Base-by-base conservation (phyloP, 1,140 invertebrate species). In the Neodiprion virginianus region DNA sequence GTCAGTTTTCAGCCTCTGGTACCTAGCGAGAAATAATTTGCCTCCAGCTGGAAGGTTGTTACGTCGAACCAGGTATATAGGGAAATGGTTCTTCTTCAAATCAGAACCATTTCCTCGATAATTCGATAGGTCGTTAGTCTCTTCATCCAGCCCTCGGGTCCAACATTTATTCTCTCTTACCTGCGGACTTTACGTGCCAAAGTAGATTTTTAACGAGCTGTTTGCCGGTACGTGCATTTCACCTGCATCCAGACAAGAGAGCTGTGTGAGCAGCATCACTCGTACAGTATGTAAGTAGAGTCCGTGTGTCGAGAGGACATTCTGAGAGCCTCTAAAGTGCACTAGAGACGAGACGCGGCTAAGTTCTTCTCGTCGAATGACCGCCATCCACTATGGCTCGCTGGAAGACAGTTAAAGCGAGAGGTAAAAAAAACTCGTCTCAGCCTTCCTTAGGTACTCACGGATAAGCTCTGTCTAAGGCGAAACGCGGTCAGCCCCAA, bases 121-220 rank as follows among this genome's bases (percentile, higher is more conserved):
- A 61, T 61, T 61, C 8, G 53, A 61, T 61, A 61, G 53, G 53
- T 61, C 53, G 53, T 69, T 69, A 69, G 17, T 69, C 40, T 11
- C 67, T 69, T 12, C 11, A 23, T 69, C 12, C 67, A 14, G 17
- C 17, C 12, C 1, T 65, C 61, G 1, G 61, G 17, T 65, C 17
- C 12, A 14, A 65, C 17, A 65, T 65, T 14, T 7, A 65, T 65
- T 65, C 17, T 53, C 4, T 9, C 48, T 40, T 67, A 53, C 7
- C 74, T 72, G 69, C 67, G 74, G 72, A 68, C 76, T 75, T 17
- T 50, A 50, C 40, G 73, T 72, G 68, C 61, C 78, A 81, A 80
- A 81, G 80, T 81, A 79, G 77, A 79, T 76, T 83, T 74, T 71
- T 82, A 82, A 83, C 77, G 79, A 79, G 80, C 77, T 78, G 77